Conservation (phyloP, 2,797 vertebrate species). For the Epinephelus malabaricus region DNA sequence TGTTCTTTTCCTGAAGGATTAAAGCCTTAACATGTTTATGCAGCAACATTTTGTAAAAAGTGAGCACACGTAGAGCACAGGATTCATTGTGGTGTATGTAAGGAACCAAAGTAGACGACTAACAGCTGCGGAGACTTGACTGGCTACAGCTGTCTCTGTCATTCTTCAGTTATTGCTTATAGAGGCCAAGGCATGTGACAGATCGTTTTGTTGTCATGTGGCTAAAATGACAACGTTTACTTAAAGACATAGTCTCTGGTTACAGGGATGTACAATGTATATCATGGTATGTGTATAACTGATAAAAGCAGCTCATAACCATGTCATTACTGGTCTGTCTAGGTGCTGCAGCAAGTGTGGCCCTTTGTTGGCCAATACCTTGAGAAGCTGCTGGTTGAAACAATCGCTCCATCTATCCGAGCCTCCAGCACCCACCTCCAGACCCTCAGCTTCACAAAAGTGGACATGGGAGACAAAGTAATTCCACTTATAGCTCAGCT, state of each 20-base stretch:
- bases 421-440: conserved; percentile 92
- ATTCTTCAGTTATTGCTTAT: conserved; percentile 34
- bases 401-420: conserved; percentile 91
- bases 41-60: conserved; percentile 20
- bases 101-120: conserved; percentile 12
- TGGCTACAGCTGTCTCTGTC: conserved; percentile 55
- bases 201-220: conserved; percentile 23
- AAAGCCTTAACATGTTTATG: conserved; percentile 13
- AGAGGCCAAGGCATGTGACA: conserved; percentile 31
- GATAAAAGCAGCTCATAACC: conserved; percentile 6
- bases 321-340: conserved; percentile 1
- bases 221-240: conserved; percentile 17
- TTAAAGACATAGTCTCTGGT: not conserved
- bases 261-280: not conserved
- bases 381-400: conserved; percentile 93
- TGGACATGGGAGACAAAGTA: conserved; percentile 95
- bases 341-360: conserved; percentile 96
- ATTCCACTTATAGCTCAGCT: conserved; percentile 2
- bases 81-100: not conserved
- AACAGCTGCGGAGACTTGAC: conserved; percentile 56
- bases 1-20: conserved; percentile 16
- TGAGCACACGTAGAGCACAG: not conserved
- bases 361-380: conserved; percentile 94
- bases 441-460: conserved; percentile 92
- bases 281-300: not conserved